Conservation (phyloP, 2,888 invertebrate species). For the Hyposoter dolosus region DNA sequence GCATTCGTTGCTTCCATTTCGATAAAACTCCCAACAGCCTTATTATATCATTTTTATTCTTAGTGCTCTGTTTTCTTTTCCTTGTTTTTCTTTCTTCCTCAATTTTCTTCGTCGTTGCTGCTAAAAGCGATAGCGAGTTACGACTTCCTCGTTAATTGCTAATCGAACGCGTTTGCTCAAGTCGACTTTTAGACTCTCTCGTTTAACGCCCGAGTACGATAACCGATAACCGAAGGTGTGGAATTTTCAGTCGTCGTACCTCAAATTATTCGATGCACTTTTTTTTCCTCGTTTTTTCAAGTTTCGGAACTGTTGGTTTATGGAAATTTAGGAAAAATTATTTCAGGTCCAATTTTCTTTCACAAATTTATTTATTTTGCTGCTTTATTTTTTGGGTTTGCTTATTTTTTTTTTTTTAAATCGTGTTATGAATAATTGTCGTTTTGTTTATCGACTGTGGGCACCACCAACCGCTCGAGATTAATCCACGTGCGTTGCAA, state of each 20-base stretch:
- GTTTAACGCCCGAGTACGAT: constrained; percentile 34
- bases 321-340: neutral
- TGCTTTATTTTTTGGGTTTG: neutral
- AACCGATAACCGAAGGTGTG: constrained; percentile 24
- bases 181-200: constrained; percentile 21
- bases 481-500: constrained; percentile 57
- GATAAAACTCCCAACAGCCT: constrained; percentile 77
- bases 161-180: constrained; percentile 72
- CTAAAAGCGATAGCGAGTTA: constrained; percentile 73
- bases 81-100: constrained; percentile 65
- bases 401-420: neutral
- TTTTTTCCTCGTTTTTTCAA: neutral
- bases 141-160: constrained; percentile 82
- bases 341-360: neutral
- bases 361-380: neutral
- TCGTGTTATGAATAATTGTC: neutral
- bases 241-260: constrained; percentile 24
- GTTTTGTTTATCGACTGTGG: neutral
- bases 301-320: neutral
- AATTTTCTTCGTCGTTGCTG: constrained; percentile 10
- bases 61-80: constrained; percentile 16
- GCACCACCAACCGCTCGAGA: constrained; percentile 41
- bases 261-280: neutral
- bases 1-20: constrained; percentile 78
- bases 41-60: constrained; percentile 28